Base-by-base conservation (phyloP, 2,113 vertebrate species). In the Sardina pilchardus region DNA sequence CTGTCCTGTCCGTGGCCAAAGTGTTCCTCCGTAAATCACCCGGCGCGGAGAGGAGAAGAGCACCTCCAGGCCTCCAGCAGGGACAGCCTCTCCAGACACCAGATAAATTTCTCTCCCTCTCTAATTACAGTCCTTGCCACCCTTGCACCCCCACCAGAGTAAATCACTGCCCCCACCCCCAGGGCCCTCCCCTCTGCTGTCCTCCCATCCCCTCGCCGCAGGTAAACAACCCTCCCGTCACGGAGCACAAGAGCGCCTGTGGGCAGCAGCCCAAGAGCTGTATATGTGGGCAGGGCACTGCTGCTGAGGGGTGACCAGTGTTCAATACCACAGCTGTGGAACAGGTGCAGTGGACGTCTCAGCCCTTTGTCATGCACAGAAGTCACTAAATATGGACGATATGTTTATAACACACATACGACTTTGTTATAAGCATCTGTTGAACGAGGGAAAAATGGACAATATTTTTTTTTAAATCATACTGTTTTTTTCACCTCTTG, bases 111-210 rank as follows among this genome's bases (percentile, higher is more conserved):
- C 87, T 90, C 30, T 89, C 93, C 93, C 90, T 89, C 92, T 88
- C 93, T 95, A 94, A 94, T 94, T 95, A 93, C 84, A 93, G 90
- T 30, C 81, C 89, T 94, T 91, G 90, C 83, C 93, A 92, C 93
- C 91, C 93, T 92, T 90, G 88, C 82, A 88, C 92, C 88, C 90
- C 88, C 91, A 92, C 89, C 90, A 88, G 89, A 92, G 87, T 91
- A 94, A 94, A 94, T 94, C 80, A 78, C 87, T 87, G 93, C 89
- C 92, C n/a, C 24, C 7, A 21, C 17, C 45, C 82, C 63, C n/a
- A 30, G n/a, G 26, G 63, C 85, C 82, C 44, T 50, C 71, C 75
- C 26, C 30, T 84, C 82, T 84, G 78, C 83, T 93, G 93, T 93
- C 30, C 63, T 30, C n/a, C 30, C 34, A 34, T 36, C 71, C 71